phyloP scores from a whole-genome alignment of 2,888 invertebrate genomes.

The Ectobius pallidus region DNA sequence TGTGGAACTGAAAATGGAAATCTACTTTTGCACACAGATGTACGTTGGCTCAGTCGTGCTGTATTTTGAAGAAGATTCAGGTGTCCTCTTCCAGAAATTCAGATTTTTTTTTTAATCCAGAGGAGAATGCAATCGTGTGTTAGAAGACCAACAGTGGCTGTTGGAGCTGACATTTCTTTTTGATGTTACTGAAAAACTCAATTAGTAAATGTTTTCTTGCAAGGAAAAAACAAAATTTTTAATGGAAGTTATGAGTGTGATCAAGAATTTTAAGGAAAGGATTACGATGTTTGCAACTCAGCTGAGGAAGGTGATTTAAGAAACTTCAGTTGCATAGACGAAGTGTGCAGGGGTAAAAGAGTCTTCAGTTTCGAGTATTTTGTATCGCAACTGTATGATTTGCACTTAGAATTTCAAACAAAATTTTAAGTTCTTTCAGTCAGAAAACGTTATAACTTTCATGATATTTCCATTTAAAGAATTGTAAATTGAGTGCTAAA shows the following conservation, averaged over 20 bases:
- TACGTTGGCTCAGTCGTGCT: not conserved
- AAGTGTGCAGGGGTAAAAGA: too few relatives aligned
- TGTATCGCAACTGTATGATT: not conserved
- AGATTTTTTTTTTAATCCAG: not conserved
- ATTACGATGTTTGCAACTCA: too few relatives aligned
- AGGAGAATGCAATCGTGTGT: not conserved
- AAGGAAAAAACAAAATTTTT: not conserved
- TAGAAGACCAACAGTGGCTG: not conserved
- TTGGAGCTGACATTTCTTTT: not conserved
- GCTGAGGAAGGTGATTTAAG: not conserved
- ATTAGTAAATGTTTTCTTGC: not conserved
- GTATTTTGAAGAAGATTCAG: not conserved
- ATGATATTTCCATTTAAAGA: not conserved
- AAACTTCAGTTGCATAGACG: not conserved
- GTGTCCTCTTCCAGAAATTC: not conserved
- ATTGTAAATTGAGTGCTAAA: not conserved
- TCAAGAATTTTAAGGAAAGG: not conserved
- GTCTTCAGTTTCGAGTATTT: not conserved
- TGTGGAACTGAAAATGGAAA: not conserved
- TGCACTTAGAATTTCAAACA: not conserved
- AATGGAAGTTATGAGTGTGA: not conserved
- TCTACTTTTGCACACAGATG: not conserved
- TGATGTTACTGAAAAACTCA: not conserved
- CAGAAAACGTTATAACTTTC: not conserved
- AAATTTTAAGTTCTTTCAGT: not conserved